A percentile compares a stretch with the other conserved stretches of the same genome.
Conservation (phyloP, 2,888 invertebrate species). For the Seira musarum region DNA sequence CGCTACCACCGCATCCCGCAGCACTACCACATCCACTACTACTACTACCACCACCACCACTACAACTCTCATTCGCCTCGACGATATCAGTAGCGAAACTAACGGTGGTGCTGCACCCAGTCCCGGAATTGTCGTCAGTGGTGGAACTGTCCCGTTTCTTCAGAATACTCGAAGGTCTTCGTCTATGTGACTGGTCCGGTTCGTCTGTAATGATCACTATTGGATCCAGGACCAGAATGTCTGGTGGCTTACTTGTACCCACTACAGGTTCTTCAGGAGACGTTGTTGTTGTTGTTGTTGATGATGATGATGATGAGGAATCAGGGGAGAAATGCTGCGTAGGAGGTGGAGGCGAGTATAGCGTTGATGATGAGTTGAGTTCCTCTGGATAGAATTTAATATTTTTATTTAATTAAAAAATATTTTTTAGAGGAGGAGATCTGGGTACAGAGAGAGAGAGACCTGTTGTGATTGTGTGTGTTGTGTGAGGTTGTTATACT, state of each 20-base stretch:
- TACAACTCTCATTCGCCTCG: no score
- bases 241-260: no score
- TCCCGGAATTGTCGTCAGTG: slow-evolving; percentile 1
- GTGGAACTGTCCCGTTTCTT: slow-evolving; percentile 51
- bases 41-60: no score
- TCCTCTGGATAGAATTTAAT: background rate
- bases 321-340: background rate
- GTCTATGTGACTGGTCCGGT: background rate
- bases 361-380: background rate
- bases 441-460: no score
- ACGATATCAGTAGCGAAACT: no score
- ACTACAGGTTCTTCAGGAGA: background rate
- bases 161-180: slow-evolving; percentile 39
- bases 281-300: background rate
- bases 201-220: slow-evolving; percentile 27
- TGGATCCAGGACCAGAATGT: slow-evolving; percentile 41
- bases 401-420: background rate
- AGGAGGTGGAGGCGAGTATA: background rate
- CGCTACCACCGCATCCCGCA: no score
- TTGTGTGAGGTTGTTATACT: no score
- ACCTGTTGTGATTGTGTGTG: no score
- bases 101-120: no score
- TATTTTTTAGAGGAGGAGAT: slow-evolving; percentile 15
- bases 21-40: no score
- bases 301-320: slow-evolving; percentile 1